Evolutionary conservation across 1,140 invertebrate genomes (phyloP).

Genomic region (Dendroctonus valens): DNA sequence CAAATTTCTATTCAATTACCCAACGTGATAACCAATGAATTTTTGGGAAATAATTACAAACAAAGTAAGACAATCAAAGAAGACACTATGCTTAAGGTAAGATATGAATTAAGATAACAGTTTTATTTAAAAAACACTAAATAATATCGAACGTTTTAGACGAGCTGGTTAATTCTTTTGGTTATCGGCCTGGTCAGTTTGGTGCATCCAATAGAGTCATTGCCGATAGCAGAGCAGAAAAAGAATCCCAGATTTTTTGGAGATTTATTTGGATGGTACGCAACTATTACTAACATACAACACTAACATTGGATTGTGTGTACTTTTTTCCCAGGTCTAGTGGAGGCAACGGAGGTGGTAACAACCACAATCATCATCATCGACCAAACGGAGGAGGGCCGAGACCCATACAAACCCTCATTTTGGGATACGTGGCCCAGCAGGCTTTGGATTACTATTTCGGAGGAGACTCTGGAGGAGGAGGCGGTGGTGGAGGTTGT

Average conservation of each 20-base stretch:
- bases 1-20: too few relatives aligned
- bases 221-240: background rate
- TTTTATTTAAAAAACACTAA: too few relatives aligned
- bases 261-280: background rate
- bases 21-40: too few relatives aligned
- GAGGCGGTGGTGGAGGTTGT: too few relatives aligned
- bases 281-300: background rate
- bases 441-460: background rate
- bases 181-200: too few relatives aligned
- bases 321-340: background rate
- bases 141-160: too few relatives aligned
- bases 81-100: too few relatives aligned
- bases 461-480: background rate
- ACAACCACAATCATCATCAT: background rate
- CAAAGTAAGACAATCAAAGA: too few relatives aligned
- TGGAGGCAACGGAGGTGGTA: background rate
- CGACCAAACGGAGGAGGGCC: background rate
- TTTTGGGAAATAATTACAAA: too few relatives aligned
- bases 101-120: too few relatives aligned
- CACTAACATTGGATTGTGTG: background rate
- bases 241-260: background rate
- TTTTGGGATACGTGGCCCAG: background rate
- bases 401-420: background rate
- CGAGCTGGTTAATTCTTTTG: too few relatives aligned
- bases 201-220: too few relatives aligned